A percentile compares a stretch with the other conserved stretches of the same genome.
Conservation (phyloP, 2,113 vertebrate species). For the Calypte anna region DNA sequence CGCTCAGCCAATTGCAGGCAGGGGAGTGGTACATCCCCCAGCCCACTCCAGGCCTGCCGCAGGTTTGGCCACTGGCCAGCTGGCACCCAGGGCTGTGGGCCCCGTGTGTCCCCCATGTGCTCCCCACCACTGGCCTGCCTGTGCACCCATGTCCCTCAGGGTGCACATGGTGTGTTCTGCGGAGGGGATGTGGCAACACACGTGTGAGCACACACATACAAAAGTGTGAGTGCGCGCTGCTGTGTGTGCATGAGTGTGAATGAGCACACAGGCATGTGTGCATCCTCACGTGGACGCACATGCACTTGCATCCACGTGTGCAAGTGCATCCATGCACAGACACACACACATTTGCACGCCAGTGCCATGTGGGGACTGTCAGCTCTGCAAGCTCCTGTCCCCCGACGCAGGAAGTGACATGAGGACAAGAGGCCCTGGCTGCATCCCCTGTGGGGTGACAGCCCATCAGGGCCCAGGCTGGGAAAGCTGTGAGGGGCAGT, state of each 20-base stretch:
- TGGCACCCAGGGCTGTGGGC: rapidly evolving
- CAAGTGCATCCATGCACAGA: not conserved
- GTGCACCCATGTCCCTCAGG: rapidly evolving
- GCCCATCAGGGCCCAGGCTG: not conserved
- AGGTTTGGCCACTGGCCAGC: not conserved
- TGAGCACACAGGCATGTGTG: too few species aligned
- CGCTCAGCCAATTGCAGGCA: conserved; percentile 23
- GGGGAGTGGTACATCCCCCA: conserved; percentile 23
- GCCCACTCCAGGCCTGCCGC: not conserved
- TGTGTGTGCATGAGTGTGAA: not conserved
- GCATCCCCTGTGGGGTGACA: not conserved
- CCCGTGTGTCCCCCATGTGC: rapidly evolving
- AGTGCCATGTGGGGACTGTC: rapidly evolving
- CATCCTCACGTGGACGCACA: not conserved
- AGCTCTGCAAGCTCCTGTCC: not conserved
- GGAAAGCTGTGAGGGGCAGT: not conserved
- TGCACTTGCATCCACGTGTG: not conserved
- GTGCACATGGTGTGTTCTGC: too few species aligned
- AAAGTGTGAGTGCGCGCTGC: rapidly evolving
- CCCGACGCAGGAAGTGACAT: not conserved
- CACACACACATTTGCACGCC: rapidly evolving
- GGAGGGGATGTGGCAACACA: rapidly evolving
- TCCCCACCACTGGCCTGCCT: rapidly evolving
- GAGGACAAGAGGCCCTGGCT: not conserved
- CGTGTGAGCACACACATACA: rapidly evolving